A percentile compares a stretch with the other conserved stretches of the same genome.
These are phyloP conservation scores for Orthonychiurus folsomi DNA, from an alignment of 2,888 invertebrate genomes.

Conservation along the genomic window DNA sequence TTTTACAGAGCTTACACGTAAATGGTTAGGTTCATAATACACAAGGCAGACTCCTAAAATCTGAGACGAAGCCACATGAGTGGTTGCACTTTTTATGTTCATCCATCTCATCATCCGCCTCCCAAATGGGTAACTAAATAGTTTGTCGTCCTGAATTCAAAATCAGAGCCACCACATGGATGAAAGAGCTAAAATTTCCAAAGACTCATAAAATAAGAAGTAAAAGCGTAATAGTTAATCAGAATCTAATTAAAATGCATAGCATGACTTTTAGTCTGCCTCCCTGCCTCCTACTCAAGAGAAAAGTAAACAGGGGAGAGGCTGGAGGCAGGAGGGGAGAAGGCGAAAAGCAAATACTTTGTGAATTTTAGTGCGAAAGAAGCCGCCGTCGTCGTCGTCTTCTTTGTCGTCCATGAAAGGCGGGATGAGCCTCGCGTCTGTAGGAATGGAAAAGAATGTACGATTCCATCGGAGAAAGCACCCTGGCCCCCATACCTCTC, in stretches of 20 bases:
- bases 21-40: no score
- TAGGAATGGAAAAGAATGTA: conserved; percentile 4
- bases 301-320: neutral
- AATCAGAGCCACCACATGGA: neutral
- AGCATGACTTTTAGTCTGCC: neutral
- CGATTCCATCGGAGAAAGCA: neutral
- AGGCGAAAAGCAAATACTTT: neutral
- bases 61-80: no score
- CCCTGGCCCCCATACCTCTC: neutral
- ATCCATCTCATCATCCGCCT: neutral
- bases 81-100: neutral
- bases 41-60: no score
- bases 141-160: neutral
- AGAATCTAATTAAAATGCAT: conserved; percentile 16
- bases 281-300: neutral
- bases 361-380: neutral
- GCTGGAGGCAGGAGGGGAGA: neutral
- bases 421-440: conserved; percentile 3
- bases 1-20: no score
- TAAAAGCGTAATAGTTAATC: conserved; percentile 14
- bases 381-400: neutral
- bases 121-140: neutral
- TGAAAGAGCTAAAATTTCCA: neutral
- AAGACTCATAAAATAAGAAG: neutral
- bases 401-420: neutral